Conservation (phyloP, 2,113 vertebrate genomes). For the Aepyceros melampus region DNA sequence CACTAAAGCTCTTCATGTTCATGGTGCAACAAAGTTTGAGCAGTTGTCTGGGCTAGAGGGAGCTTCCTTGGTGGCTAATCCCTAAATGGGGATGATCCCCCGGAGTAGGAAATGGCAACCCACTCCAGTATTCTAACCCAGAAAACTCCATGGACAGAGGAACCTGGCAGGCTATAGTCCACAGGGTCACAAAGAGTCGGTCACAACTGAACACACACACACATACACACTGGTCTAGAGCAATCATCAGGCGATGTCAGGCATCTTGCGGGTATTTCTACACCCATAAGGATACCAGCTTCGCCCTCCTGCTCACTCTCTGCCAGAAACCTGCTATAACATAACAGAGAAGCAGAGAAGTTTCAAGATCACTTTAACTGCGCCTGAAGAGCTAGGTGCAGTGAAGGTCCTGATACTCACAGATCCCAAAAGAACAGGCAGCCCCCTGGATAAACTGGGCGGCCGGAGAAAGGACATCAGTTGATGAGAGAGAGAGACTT, state of each 20-base stretch:
- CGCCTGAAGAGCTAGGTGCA: neutral
- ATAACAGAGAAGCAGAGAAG: neutral
- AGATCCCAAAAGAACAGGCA: neutral
- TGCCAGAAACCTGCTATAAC: constrained; percentile 1
- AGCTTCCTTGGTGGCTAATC: neutral
- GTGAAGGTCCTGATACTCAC: neutral
- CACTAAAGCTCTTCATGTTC: neutral
- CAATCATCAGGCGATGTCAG: neutral
- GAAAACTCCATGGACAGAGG: neutral
- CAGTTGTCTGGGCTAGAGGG: neutral
- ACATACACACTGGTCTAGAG: neutral
- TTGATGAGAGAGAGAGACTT: neutral
- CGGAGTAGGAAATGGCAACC: neutral
- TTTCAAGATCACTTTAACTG: constrained; percentile 27
- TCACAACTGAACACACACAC: neutral
- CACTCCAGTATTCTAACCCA: neutral
- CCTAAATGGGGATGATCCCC: neutral
- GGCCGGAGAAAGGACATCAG: neutral
- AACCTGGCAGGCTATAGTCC: neutral
- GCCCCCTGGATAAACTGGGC: neutral
- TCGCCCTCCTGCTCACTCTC: neutral
- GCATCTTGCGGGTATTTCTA: neutral
- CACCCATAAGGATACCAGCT: neutral
- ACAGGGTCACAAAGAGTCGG: neutral
- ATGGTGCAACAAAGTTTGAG: neutral